Evolutionary conservation across 2,113 vertebrate species (phyloP), one percentile per base, ranked within the genome.

Genomic region (Microtus montanus): DNA sequence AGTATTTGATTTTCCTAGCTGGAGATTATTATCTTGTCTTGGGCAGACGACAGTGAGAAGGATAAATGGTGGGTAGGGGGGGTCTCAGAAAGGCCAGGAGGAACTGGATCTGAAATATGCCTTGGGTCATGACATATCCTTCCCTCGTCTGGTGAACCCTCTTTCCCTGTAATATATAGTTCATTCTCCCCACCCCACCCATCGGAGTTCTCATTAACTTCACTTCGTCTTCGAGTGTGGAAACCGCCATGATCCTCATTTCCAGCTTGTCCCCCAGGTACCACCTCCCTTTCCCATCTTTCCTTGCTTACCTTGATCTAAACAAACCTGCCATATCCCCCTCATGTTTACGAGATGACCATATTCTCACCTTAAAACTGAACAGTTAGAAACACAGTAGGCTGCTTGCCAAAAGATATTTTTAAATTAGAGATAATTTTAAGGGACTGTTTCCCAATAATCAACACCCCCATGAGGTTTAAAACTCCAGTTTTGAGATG

Each of bases 211-310:
- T 71, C 22, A 1, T 8, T 24, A 58, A 47, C 26, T 22, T 61
- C 17, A 14, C 4, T 44, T 38, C 22, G 9, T 20, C 73, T 54
- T 47, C 24, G 30, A 38, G 7, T 0, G 4, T 47, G 0, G 7
- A 44, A 52, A 10, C 33, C 66, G 30, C 0, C 0, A 3, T 2
- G 19, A 22, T 54, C 3, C 30, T 13, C 73, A 52, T 83, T 58
- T 54, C 44, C 74, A 94, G n/a, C 79, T 3, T 66, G 47, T 0
- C 30, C 66, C 66, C 38, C 54, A 91, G 22, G 1, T 4, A n/a
- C 15, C 19, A 28, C 1, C 33, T 47, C 63, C 17, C 78, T 68
- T 68, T 68, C 30, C 13, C 66, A 30, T 13, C 1, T 33, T 47
- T 64, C 15, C 78, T 68, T 88, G 90, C 44, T 73, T 35, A 22